Evolutionary conservation across 2,797 vertebrate species (phyloP).

Genomic region (Poeciliopsis infans): DNA sequence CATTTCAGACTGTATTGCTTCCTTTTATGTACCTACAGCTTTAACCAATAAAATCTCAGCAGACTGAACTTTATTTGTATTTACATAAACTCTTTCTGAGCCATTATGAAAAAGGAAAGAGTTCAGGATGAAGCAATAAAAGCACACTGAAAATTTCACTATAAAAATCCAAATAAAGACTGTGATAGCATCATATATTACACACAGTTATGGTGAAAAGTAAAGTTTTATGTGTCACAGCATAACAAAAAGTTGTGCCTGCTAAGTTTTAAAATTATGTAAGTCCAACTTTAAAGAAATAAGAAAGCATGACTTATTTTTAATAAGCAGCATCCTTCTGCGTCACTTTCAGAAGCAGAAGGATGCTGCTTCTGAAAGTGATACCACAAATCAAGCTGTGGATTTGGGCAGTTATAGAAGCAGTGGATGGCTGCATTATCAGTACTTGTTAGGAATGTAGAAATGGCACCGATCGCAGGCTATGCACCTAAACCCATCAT

Average conservation of each 20-base stretch:
- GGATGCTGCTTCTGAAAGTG: not conserved
- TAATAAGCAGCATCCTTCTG: not conserved
- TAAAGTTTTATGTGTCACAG: not conserved
- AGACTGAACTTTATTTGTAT: not conserved
- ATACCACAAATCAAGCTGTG: not conserved
- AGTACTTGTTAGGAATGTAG: not conserved
- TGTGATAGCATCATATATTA: not conserved
- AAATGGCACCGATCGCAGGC: not conserved
- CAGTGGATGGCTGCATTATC: not conserved
- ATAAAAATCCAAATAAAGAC: not conserved
- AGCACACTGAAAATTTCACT: not conserved
- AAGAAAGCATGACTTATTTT: not conserved
- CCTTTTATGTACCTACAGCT: constrained; percentile 23
- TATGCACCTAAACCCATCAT: not conserved
- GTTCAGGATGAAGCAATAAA: constrained; percentile 5
- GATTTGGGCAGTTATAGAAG: not conserved
- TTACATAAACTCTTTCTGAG: constrained; percentile 29
- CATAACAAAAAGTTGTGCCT: not conserved
- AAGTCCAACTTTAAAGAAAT: not conserved
- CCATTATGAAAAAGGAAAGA: constrained; percentile 10
- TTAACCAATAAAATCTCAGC: constrained; percentile 20
- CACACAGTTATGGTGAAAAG: not conserved
- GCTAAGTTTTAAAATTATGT: constrained; percentile 3
- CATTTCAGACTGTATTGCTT: constrained; percentile 16
- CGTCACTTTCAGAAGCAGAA: not conserved